phyloP scores from a whole-genome alignment of 2,797 vertebrate species.

The Rhabdomys pumilio region DNA sequence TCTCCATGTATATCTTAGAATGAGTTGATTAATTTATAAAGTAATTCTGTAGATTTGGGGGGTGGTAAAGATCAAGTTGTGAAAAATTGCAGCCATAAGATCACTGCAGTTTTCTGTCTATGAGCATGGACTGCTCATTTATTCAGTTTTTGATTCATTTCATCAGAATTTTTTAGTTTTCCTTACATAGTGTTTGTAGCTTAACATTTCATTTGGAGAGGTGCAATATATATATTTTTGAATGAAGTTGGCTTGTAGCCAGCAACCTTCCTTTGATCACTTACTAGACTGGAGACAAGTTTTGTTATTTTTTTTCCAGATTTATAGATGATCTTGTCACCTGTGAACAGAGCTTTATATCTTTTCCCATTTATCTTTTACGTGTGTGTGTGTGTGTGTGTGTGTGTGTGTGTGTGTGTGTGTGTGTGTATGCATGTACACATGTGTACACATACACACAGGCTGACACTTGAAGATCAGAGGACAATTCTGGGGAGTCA shows the following conservation, averaged over 20 bases:
- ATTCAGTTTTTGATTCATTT: neutral
- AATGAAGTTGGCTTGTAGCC: neutral
- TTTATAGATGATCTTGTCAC: neutral
- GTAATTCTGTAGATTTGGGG: neutral
- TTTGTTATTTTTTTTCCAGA: neutral
- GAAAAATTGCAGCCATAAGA: neutral
- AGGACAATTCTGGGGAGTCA: neutral
- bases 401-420: neutral
- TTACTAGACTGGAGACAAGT: neutral
- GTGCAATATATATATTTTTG: neutral
- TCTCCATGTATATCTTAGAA: neutral
- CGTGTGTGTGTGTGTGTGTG: neutral
- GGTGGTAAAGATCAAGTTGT: neutral
- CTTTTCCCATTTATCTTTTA: neutral
- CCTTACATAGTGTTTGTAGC: neutral
- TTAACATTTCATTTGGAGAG: neutral
- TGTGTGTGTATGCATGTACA: too few relatives aligned
- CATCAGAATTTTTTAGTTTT: neutral
- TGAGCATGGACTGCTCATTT: neutral
- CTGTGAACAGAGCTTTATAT: neutral
- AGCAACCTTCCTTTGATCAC: neutral
- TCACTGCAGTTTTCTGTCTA: neutral
- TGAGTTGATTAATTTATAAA: neutral
- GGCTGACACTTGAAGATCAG: neutral
- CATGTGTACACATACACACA: neutral